A percentile compares a stretch with the other conserved stretches of the same genome.
phyloP scores from a whole-genome alignment of 2,888 invertebrate species.

The Mythimna albipuncta region DNA sequence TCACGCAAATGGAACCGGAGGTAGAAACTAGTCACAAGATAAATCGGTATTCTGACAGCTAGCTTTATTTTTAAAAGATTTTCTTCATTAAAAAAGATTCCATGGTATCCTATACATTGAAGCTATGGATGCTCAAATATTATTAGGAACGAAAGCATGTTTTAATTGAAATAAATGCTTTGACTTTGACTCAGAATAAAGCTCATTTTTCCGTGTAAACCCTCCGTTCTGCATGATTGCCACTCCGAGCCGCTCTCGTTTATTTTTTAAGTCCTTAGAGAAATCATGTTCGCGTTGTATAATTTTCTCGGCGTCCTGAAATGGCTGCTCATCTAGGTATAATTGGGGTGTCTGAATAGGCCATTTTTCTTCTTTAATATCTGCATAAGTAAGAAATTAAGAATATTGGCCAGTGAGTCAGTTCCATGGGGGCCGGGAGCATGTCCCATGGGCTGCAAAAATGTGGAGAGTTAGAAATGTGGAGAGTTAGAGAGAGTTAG shows the following conservation, averaged over 20 bases:
- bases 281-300: slow-evolving; percentile 33
- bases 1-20: too few species aligned
- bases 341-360: slow-evolving; percentile 30
- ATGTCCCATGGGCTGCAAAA: too few species aligned
- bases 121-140: neutral
- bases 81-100: neutral
- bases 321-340: slow-evolving; percentile 24
- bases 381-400: too few species aligned
- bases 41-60: neutral
- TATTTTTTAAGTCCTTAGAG: slow-evolving; percentile 49
- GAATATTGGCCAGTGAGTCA: too few species aligned
- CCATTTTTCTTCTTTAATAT: slow-evolving; percentile 10
- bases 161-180: slow-evolving; percentile 22
- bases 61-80: neutral
- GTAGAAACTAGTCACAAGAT: neutral
- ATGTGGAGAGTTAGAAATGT: too few species aligned
- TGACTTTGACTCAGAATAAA: neutral
- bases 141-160: neutral
- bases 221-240: slow-evolving; percentile 36
- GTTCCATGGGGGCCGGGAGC: too few species aligned
- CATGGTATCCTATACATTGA: neutral
- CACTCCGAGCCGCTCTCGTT: slow-evolving; percentile 21
- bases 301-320: slow-evolving; percentile 34
- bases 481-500: too few species aligned
- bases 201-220: slow-evolving; percentile 16